A percentile compares a stretch with the other conserved stretches of the same genome.
phyloP scores from a whole-genome alignment of 2,888 invertebrate genomes.

The Drosophila neonasuta region DNA sequence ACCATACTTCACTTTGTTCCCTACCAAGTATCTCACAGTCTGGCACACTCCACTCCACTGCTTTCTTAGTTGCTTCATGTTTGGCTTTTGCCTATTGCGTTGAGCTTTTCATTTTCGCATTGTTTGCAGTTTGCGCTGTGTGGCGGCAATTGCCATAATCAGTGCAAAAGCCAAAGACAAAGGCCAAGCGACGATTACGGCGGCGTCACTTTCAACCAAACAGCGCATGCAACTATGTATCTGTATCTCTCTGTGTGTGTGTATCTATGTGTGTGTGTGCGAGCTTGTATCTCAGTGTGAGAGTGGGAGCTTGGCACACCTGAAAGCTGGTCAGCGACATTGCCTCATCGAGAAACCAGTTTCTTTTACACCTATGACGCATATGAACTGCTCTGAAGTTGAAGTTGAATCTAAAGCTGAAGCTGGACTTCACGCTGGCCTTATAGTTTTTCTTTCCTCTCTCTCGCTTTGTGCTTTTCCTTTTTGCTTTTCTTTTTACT shows the following conservation, averaged over 20 bases:
- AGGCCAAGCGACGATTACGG: slow-evolving; percentile 71
- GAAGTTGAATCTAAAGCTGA: neutral
- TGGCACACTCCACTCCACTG: too few species aligned
- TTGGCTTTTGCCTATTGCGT: slow-evolving; percentile 64
- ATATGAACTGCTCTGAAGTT: slow-evolving; percentile 40
- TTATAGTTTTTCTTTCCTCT: slow-evolving; percentile 18
- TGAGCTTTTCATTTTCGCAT: slow-evolving; percentile 64
- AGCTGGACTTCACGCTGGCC: neutral
- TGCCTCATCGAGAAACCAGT: slow-evolving; percentile 69
- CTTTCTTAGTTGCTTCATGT: slow-evolving; percentile 28
- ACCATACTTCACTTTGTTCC: too few species aligned
- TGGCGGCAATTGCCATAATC: slow-evolving; percentile 76
- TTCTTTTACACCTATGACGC: slow-evolving; percentile 68
- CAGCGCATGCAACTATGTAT: slow-evolving; percentile 2
- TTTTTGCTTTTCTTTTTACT: slow-evolving; percentile 16
- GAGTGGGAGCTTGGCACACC: slow-evolving; percentile 47
- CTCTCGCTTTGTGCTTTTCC: slow-evolving; percentile 8
- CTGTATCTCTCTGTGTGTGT: slow-evolving; percentile 1
- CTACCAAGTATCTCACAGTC: too few species aligned
- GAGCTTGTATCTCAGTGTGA: slow-evolving; percentile 6
- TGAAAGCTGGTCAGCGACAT: slow-evolving; percentile 75
- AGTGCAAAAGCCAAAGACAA: slow-evolving; percentile 72
- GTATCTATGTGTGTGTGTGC: neutral
- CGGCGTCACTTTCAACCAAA: slow-evolving; percentile 66
- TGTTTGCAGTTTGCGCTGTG: slow-evolving; percentile 69